Conservation (phyloP, 2,797 vertebrate species). For the Eremophila alpestris region DNA sequence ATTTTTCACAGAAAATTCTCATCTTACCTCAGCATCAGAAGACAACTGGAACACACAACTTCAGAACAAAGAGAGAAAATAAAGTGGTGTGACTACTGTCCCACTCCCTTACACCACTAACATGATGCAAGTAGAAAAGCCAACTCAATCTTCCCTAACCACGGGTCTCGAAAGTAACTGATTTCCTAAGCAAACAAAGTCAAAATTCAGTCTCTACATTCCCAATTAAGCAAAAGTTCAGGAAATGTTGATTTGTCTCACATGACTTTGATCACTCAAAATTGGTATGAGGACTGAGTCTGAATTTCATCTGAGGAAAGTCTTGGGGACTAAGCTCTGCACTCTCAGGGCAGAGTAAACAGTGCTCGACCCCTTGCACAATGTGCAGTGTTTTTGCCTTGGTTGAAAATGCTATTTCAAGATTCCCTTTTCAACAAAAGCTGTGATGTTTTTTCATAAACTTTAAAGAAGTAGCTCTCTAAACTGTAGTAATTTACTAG, state of each 20-base stretch:
- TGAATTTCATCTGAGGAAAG: background rate
- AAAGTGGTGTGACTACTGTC: background rate
- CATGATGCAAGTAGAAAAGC: background rate
- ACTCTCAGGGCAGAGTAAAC: background rate
- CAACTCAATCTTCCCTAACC: background rate
- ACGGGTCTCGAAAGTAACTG: background rate
- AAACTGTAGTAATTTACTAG: slow-evolving; percentile 3
- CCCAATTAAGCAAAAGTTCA: background rate
- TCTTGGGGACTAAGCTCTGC: background rate
- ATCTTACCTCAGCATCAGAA: background rate
- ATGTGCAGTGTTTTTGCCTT: fast-evolving
- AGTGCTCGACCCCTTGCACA: fast-evolving
- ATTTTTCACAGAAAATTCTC: background rate
- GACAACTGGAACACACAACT: background rate
- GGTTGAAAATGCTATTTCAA: background rate
- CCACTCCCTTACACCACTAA: background rate
- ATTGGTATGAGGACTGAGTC: background rate
- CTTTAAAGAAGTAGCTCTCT: background rate
- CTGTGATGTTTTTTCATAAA: background rate
- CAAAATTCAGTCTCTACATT: background rate
- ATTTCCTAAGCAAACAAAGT: background rate
- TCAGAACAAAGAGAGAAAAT: background rate
- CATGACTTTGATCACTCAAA: background rate
- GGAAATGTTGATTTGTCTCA: background rate
- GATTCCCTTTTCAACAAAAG: background rate